Evolutionary conservation across 2,797 vertebrate genomes (phyloP).

Genomic region (Ptychobarbus kaznakovi): DNA sequence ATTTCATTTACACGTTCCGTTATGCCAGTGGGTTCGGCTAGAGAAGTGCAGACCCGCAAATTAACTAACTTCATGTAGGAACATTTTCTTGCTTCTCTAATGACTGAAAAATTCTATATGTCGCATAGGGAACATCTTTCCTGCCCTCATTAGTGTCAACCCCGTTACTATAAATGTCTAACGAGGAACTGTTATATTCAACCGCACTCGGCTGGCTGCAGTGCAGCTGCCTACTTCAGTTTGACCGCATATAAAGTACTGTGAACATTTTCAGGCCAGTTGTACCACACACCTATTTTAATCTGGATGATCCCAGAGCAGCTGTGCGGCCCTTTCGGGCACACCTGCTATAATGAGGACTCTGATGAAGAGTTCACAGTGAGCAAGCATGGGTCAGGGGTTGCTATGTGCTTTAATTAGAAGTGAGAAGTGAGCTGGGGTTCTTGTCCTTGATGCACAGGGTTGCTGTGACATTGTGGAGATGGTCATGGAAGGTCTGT

Average conservation of each 20-base stretch:
- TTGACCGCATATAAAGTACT: constrained; percentile 29
- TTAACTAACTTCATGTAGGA: constrained; percentile 28
- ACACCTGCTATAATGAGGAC: constrained; percentile 23
- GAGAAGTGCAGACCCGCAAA: constrained; percentile 41
- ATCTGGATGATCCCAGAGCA: constrained; percentile 29
- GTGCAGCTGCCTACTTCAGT: constrained; percentile 2
- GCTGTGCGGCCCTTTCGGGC: constrained; percentile 6
- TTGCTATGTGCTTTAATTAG: constrained; percentile 14
- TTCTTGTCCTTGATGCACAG: background rate
- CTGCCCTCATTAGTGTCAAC: constrained; percentile 47
- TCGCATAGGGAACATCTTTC: constrained; percentile 30
- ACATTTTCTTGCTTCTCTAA: constrained; percentile 41
- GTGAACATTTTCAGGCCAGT: constrained; percentile 10
- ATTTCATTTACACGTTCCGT: constrained; percentile 6
- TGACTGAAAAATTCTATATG: constrained; percentile 41
- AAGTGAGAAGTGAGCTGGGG: constrained; percentile 3
- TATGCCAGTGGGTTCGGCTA: constrained; percentile 9
- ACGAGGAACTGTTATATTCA: constrained; percentile 40
- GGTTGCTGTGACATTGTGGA: background rate
- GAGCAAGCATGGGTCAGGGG: constrained; percentile 2
- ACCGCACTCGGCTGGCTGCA: background rate
- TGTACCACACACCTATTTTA: constrained; percentile 15
- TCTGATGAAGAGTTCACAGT: background rate
- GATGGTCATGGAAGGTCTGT: background rate
- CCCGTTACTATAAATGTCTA: constrained; percentile 43